A percentile compares a stretch with the other conserved stretches of the same genome.
Evolutionary conservation across 1,140 invertebrate species (phyloP).

Genomic region (Littorina saxatilis): DNA sequence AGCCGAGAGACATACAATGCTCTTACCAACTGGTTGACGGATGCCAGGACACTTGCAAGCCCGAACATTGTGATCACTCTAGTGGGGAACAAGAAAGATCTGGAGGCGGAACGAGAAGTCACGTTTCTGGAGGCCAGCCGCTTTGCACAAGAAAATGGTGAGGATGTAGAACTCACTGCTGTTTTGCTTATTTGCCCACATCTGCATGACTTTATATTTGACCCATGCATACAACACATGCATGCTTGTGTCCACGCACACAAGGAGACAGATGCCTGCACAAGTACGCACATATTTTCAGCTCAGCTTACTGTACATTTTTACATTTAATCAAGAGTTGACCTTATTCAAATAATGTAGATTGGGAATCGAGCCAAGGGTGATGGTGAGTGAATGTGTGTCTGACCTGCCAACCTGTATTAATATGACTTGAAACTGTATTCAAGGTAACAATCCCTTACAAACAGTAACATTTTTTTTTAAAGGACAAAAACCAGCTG

Average conservation of each 20-base stretch:
- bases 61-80: conserved; percentile 83
- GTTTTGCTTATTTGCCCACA: no score
- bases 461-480: no score
- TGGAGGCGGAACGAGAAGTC: conserved; percentile 83
- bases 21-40: conserved; percentile 75
- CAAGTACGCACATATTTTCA: background rate
- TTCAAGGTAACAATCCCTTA: no score
- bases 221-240: background rate
- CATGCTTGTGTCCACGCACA: background rate
- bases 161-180: conserved; percentile 40
- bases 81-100: conserved; percentile 90
- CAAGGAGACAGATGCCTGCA: background rate
- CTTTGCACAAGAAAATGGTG: conserved; percentile 90
- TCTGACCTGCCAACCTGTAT: no score
- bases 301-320: background rate
- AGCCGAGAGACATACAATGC: conserved; percentile 77
- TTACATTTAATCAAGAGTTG: background rate
- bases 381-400: no score
- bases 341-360: background rate
- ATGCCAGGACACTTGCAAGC: conserved; percentile 74
- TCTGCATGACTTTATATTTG: background rate
- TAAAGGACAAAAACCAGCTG: no score
- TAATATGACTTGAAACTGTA: no score
- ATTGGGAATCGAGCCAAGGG: no score
- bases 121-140: conserved; percentile 88